A percentile compares a stretch with the other conserved stretches of the same genome.
Conservation (phyloP, 1,140 invertebrate species). For the Cydia pomonella region DNA sequence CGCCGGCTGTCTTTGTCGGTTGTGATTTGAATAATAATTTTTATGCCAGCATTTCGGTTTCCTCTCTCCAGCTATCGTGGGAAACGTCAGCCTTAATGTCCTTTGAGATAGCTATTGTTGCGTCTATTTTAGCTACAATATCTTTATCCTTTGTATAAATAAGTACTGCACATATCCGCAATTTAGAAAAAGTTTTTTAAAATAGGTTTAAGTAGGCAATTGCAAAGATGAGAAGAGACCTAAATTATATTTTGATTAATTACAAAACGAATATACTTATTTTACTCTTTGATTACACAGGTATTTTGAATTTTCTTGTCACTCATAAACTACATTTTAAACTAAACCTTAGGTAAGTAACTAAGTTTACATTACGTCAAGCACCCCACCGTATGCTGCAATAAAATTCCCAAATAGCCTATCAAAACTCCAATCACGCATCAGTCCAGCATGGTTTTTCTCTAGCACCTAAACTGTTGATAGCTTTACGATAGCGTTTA, state of each 20-base stretch:
- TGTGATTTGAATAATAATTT: slow-evolving; percentile 80
- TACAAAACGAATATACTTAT: too few relatives aligned
- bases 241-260: too few relatives aligned
- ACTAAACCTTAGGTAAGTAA: slow-evolving; percentile 41
- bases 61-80: slow-evolving; percentile 71
- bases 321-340: neutral
- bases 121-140: slow-evolving; percentile 2
- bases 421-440: slow-evolving; percentile 66
- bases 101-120: slow-evolving; percentile 50
- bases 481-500: slow-evolving; percentile 77
- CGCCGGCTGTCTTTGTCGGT: slow-evolving; percentile 53
- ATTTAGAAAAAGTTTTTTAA: slow-evolving; percentile 34
- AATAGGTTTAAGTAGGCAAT: too few relatives aligned
- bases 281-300: too few relatives aligned
- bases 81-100: slow-evolving; percentile 72
- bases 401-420: slow-evolving; percentile 58
- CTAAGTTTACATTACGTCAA: slow-evolving; percentile 36
- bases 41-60: slow-evolving; percentile 72
- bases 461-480: slow-evolving; percentile 67
- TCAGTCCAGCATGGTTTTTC: slow-evolving; percentile 54
- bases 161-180: slow-evolving; percentile 31
- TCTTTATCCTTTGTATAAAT: slow-evolving; percentile 1
- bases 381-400: neutral
- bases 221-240: too few relatives aligned
- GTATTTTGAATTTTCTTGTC: slow-evolving; percentile 23